Evolutionary conservation across 2,797 vertebrate genomes (phyloP).

Genomic region (Valencia hispanica): DNA sequence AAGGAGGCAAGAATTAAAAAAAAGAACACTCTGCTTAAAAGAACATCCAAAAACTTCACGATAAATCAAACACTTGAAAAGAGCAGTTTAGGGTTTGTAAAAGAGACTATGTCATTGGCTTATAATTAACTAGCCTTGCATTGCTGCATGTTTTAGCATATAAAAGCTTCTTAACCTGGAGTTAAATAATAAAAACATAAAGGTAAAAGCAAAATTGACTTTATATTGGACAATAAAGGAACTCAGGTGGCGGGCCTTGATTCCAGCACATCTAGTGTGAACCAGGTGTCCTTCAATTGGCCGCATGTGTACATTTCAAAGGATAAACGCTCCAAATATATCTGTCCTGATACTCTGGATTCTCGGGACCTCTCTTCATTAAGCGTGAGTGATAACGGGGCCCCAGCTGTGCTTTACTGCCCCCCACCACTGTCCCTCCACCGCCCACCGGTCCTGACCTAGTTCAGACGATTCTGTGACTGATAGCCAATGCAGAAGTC

Average conservation of each 20-base stretch:
- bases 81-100: neutral
- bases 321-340: slow-evolving; percentile 65
- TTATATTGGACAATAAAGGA: neutral
- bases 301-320: slow-evolving; percentile 55
- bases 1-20: slow-evolving; percentile 6
- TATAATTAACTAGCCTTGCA: neutral
- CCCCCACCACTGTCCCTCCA: slow-evolving; percentile 37
- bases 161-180: neutral
- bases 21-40: neutral
- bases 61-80: neutral
- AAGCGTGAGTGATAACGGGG: slow-evolving; percentile 71
- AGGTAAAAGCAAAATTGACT: neutral
- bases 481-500: slow-evolving; percentile 76
- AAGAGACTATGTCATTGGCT: neutral
- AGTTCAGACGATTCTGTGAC: slow-evolving; percentile 79
- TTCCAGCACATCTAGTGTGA: slow-evolving; percentile 9
- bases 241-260: neutral
- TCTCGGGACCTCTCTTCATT: slow-evolving; percentile 67
- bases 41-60: neutral
- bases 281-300: slow-evolving; percentile 59
- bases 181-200: neutral
- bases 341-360: slow-evolving; percentile 59
- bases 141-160: neutral
- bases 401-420: slow-evolving; percentile 67
- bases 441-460: slow-evolving; percentile 77